Evolutionary conservation across 1,140 invertebrate species (phyloP).

Genomic region (Onthophagus taurus): DNA sequence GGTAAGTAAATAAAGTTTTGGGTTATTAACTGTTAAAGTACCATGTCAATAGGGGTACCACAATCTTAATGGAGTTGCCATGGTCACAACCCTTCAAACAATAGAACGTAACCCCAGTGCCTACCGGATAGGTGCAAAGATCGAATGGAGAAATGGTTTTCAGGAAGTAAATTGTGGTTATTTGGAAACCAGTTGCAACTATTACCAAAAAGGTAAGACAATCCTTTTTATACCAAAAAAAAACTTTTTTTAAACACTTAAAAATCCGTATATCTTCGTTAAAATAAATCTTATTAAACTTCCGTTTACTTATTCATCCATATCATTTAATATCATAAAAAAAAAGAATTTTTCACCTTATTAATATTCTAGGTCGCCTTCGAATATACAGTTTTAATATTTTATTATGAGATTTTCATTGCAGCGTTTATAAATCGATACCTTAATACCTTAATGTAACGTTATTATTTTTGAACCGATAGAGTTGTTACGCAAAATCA

Average conservation of each 20-base stretch:
- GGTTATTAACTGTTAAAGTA: too few species aligned
- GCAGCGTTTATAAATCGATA: not conserved
- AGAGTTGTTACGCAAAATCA: not conserved
- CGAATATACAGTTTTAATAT: not conserved
- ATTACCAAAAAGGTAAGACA: slow-evolving; percentile 67
- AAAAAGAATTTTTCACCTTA: not conserved
- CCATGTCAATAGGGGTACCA: too few species aligned
- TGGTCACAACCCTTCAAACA: too few species aligned
- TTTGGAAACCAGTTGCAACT: slow-evolving; percentile 75
- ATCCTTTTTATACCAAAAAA: too few species aligned
- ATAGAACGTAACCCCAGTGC: too few species aligned
- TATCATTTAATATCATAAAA: not conserved
- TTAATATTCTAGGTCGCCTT: not conserved
- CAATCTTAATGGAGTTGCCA: too few species aligned
- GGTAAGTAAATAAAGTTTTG: too few species aligned
- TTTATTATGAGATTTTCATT: not conserved
- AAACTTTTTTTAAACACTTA: too few species aligned
- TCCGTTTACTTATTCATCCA: not conserved
- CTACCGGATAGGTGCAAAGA: slow-evolving; percentile 23
- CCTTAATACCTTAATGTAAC: not conserved
- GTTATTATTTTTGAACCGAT: not conserved
- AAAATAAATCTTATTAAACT: not conserved
- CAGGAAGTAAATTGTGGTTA: slow-evolving; percentile 76
- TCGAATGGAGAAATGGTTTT: slow-evolving; percentile 82
- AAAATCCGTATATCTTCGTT: not conserved